phyloP scores from a whole-genome alignment of 2,888 invertebrate genomes.

The Muschampia plurimacula region DNA sequence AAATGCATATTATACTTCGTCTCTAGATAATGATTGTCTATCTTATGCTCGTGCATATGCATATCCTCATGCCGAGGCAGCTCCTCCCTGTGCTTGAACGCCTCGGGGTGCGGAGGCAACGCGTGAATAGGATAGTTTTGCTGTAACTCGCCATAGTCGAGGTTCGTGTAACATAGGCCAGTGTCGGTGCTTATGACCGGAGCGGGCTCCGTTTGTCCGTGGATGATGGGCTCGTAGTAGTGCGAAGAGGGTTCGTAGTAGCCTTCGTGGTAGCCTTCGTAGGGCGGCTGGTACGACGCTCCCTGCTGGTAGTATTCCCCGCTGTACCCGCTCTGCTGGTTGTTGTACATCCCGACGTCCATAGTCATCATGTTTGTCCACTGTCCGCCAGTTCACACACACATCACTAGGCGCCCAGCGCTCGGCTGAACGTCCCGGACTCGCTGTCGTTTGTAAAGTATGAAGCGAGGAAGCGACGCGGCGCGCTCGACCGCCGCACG shows the following conservation, averaged over 20 bases:
- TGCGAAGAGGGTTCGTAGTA: conserved; percentile 80
- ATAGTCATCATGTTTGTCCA: conserved; percentile 90
- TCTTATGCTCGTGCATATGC: conserved; percentile 74
- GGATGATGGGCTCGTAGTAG: conserved; percentile 81
- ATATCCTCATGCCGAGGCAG: conserved; percentile 83
- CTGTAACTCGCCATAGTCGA: conserved; percentile 89
- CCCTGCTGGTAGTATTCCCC: conserved; percentile 84
- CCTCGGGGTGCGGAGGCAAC: conserved; percentile 83
- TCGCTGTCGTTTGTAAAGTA: background rate
- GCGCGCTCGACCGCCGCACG: background rate
- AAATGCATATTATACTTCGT: conserved; percentile 84
- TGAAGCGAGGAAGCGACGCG: background rate
- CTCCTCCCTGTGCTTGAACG: conserved; percentile 83
- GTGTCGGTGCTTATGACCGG: conserved; percentile 94
- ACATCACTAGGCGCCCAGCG: conserved; percentile 78
- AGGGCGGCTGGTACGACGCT: conserved; percentile 72
- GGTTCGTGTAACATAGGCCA: conserved; percentile 95
- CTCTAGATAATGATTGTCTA: conserved; percentile 81
- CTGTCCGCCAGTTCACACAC: conserved; percentile 67
- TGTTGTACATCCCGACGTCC: conserved; percentile 93
- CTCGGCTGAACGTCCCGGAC: conserved; percentile 66
- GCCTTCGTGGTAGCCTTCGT: conserved; percentile 74
- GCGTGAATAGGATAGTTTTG: conserved; percentile 83
- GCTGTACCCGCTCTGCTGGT: conserved; percentile 86
- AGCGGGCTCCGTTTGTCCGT: conserved; percentile 77